Evolutionary conservation across 2,888 invertebrate genomes (phyloP).

Genomic region (Antheraea assamensis): DNA sequence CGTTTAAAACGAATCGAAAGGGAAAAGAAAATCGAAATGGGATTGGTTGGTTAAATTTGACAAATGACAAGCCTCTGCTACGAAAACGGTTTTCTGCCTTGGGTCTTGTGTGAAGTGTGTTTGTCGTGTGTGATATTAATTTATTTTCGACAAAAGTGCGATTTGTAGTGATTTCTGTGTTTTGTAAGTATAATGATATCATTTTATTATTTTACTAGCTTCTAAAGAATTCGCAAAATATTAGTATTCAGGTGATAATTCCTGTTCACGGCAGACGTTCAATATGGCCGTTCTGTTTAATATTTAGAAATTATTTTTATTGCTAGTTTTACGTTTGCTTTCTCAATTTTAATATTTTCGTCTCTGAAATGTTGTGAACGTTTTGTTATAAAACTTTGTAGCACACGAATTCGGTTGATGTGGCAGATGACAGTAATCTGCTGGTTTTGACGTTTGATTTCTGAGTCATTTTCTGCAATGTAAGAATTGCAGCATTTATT

Average conservation of each 20-base stretch:
- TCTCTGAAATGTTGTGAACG: background rate
- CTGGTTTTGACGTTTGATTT: slow-evolving; percentile 73
- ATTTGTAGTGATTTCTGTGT: slow-evolving; percentile 63
- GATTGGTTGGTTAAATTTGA: slow-evolving; percentile 41
- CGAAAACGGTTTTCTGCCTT: slow-evolving; percentile 80
- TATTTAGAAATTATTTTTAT: slow-evolving; percentile 22
- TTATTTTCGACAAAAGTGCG: slow-evolving; percentile 63
- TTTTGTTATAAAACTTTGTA: slow-evolving; percentile 24
- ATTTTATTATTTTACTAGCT: slow-evolving; percentile 27
- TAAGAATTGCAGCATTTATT: slow-evolving; percentile 23
- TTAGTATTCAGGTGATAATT: slow-evolving; percentile 31
- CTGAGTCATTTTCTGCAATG: slow-evolving; percentile 69
- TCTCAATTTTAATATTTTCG: slow-evolving; percentile 5
- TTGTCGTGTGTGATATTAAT: slow-evolving; percentile 65
- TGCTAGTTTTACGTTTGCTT: slow-evolving; percentile 10
- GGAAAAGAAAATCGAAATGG: slow-evolving; percentile 54
- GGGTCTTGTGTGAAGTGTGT: slow-evolving; percentile 77
- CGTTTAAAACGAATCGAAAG: slow-evolving; percentile 43
- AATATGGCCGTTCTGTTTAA: slow-evolving; percentile 76
- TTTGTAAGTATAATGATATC: slow-evolving; percentile 63
- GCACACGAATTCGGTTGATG: slow-evolving; percentile 63
- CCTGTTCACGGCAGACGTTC: slow-evolving; percentile 60
- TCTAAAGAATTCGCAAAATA: slow-evolving; percentile 20
- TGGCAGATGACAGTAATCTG: slow-evolving; percentile 75
- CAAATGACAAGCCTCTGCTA: slow-evolving; percentile 53